Evolutionary conservation across 2,113 vertebrate species (phyloP), one percentile per base, ranked within the genome.

Genomic region (Malurus melanocephalus): DNA sequence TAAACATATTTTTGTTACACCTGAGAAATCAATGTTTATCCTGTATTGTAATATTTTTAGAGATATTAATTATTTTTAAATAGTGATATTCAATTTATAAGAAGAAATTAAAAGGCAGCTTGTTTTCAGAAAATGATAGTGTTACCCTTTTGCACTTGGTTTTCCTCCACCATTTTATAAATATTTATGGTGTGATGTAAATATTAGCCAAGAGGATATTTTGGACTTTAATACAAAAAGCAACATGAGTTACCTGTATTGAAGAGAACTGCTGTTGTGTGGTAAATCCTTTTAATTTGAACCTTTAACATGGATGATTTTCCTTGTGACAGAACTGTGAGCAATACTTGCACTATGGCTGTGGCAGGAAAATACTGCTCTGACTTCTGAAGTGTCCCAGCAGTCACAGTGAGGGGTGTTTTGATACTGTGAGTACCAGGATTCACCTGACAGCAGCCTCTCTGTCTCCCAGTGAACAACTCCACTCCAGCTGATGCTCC

Each of bases 31-130:
- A 28, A 92, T 95, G 93, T 96, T 93, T 91, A 94, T 93, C 96
- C 93, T 97, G 94, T 95, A 97, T 97, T 97, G 97, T 97, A 96
- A 93, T 97, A 97, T 97, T 96, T 98, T 96, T 97, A 94, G 96
- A 97, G 94, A 96, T 87, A 85, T 33, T 86, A 83, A 87, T 94
- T 97, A 97, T 97, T 97, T 97, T 97, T 93, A 95, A 97, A 96
- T 81, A 91, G 95, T 49, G 67, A 89, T 92, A 80, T 28, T 88
- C 65, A 73, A 61, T 97, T 97, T 98, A 74, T 97, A 96, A 94
- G n/a, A 92, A 95, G 95, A 69, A 95, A 89, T 68, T 48, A 76
- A 95, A 89, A 95, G 93, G 89, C 95, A 95, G 93, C 95, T 97
- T 92, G 93, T 97, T 97, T 96, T 95, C 92, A 94, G 94, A 90